Evolutionary conservation across 2,113 vertebrate genomes (phyloP).

Genomic region (Coregonus clupeaformis): DNA sequence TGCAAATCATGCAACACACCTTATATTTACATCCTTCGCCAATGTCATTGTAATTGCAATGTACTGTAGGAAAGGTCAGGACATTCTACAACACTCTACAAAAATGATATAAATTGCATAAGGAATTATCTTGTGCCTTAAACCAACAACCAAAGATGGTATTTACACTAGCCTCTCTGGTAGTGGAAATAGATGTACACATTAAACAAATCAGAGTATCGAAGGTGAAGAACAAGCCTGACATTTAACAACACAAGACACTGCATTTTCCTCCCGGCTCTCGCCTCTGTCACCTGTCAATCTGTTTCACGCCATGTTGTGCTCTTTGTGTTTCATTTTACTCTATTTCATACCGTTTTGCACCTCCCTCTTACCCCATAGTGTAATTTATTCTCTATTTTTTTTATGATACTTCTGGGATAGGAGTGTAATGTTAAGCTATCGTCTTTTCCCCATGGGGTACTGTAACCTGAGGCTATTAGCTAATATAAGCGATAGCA

Average conservation of each 20-base stretch:
- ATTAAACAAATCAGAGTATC: neutral
- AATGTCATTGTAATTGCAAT: neutral
- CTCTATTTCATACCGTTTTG: neutral
- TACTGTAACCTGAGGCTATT: too few species aligned
- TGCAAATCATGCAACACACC: neutral
- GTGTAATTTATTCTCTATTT: too few species aligned
- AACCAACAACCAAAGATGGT: neutral
- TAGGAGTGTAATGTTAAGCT: too few species aligned
- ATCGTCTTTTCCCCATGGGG: too few species aligned
- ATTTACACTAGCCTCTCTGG: neutral
- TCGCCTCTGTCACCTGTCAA: neutral
- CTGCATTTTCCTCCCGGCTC: neutral
- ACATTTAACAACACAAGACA: neutral
- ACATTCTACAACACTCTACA: neutral
- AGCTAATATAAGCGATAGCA: too few species aligned
- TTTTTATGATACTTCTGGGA: too few species aligned
- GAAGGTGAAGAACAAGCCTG: neutral
- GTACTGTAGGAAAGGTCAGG: neutral
- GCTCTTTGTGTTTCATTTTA: neutral
- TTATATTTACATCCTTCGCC: neutral
- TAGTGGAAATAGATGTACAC: neutral
- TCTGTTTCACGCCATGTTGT: neutral
- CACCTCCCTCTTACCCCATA: neutral
- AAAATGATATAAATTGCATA: neutral
- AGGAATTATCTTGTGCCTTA: neutral